phyloP scores from a whole-genome alignment of 64 coral and sea anemone species.

The Cladopsammia gracilis region DNA sequence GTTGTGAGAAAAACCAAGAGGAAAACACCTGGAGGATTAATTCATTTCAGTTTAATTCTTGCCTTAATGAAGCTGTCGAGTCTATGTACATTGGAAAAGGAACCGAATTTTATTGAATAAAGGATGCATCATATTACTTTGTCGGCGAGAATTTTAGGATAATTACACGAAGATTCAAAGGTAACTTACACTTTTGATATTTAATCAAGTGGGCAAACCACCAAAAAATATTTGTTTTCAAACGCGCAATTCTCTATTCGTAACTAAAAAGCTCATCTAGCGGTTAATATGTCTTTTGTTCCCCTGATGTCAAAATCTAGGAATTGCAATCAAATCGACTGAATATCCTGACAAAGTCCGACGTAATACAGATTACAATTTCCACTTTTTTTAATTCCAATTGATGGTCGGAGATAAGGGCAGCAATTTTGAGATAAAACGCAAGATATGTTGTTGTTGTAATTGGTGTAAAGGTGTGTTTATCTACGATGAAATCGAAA shows the following conservation, averaged over 20 bases:
- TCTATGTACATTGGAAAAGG: background rate
- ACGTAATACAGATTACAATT: slow-evolving; percentile 18
- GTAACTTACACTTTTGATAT: background rate
- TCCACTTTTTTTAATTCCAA: slow-evolving; percentile 6
- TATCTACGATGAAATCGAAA: background rate
- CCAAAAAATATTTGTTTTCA: background rate
- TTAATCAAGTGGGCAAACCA: background rate
- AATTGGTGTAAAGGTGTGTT: background rate
- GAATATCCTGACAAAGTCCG: background rate
- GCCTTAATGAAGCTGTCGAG: background rate
- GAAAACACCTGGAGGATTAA: slow-evolving; percentile 9
- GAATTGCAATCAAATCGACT: background rate
- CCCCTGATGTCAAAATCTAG: background rate
- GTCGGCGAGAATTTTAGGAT: background rate
- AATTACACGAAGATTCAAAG: background rate
- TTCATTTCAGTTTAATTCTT: slow-evolving; percentile 13
- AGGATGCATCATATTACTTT: background rate
- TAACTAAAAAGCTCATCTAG: background rate
- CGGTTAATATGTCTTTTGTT: background rate
- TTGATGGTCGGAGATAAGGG: slow-evolving; percentile 16
- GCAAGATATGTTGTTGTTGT: background rate
- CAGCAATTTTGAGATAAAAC: background rate
- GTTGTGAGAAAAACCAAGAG: background rate
- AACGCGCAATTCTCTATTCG: background rate
- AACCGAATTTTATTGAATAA: slow-evolving; percentile 13